These are phyloP conservation scores for Theropithecus gelada DNA, from an alignment of 2,113 vertebrate genomes.

Conservation along the genomic window DNA sequence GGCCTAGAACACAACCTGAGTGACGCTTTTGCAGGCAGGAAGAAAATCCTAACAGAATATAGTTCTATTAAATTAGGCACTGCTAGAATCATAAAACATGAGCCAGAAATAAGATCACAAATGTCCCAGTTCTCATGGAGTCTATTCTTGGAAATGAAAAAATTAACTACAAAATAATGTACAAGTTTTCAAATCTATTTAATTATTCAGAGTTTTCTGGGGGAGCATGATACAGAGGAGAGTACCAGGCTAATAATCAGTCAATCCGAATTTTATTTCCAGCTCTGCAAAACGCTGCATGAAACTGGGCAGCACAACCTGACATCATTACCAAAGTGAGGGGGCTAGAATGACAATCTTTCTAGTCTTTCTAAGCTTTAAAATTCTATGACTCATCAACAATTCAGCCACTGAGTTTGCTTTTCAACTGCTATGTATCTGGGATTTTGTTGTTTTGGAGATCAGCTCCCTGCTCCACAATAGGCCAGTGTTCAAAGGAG, in stretches of 20 bases:
- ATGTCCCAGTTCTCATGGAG: slow-evolving; percentile 61
- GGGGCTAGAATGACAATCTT: background rate
- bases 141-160: slow-evolving; percentile 73
- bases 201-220: slow-evolving; percentile 51
- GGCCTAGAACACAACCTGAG: background rate
- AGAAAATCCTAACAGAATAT: slow-evolving; percentile 36
- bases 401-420: background rate
- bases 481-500: background rate
- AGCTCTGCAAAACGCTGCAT: background rate
- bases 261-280: background rate
- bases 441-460: background rate
- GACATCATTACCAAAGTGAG: background rate
- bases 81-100: slow-evolving; percentile 36
- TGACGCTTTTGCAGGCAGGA: background rate
- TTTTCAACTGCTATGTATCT: slow-evolving; percentile 3
- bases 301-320: background rate
- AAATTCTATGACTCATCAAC: slow-evolving; percentile 45
- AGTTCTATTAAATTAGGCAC: slow-evolving; percentile 36
- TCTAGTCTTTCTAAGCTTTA: background rate
- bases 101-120: slow-evolving; percentile 76
- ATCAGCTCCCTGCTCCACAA: background rate
- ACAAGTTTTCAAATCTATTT: slow-evolving; percentile 57
- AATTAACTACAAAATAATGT: slow-evolving; percentile 55
- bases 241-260: background rate
- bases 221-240: background rate